phyloP scores from a whole-genome alignment of 2,888 invertebrate species.

The Criorhina ranunculi region DNA sequence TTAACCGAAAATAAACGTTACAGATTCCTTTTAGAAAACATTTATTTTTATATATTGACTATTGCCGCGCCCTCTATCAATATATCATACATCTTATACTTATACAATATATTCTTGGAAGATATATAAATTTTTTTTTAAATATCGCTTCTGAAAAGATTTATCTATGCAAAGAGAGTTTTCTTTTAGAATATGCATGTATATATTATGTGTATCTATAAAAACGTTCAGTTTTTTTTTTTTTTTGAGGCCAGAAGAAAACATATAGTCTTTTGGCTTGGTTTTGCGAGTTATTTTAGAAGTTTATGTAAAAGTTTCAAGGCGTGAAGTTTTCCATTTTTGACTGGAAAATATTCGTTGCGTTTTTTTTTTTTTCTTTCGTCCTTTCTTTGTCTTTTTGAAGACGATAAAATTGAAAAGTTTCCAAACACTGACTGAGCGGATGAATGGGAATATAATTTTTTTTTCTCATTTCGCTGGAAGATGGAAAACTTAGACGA shows the following conservation, averaged over 20 bases:
- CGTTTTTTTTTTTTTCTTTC: conserved; percentile 20
- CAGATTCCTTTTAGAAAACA: conserved; percentile 8
- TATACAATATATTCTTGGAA: not conserved
- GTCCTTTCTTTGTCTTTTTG: conserved; percentile 62
- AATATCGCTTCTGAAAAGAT: conserved; percentile 24
- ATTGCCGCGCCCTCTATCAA: conserved; percentile 36
- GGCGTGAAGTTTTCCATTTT: conserved; percentile 72
- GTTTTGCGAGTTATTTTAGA: conserved; percentile 61
- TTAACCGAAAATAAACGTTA: conserved; percentile 47
- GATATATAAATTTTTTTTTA: not conserved
- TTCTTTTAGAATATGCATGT: conserved; percentile 42
- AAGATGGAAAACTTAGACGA: not conserved
- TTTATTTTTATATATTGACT: conserved; percentile 5
- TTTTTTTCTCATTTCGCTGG: conserved; percentile 27
- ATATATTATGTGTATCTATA: conserved; percentile 27
- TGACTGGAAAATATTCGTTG: conserved; percentile 18
- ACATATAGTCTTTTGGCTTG: conserved; percentile 45
- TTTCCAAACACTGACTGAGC: conserved; percentile 74
- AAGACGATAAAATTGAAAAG: conserved; percentile 69
- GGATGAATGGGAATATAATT: conserved; percentile 71
- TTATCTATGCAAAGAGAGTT: conserved; percentile 36
- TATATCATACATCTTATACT: conserved; percentile 30
- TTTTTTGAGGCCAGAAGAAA: not conserved
- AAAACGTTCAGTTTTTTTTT: conserved; percentile 10
- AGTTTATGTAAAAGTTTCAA: conserved; percentile 72